These are phyloP conservation scores for Martes martes DNA, from an alignment of 2,113 vertebrate species.

Conservation along the genomic window DNA sequence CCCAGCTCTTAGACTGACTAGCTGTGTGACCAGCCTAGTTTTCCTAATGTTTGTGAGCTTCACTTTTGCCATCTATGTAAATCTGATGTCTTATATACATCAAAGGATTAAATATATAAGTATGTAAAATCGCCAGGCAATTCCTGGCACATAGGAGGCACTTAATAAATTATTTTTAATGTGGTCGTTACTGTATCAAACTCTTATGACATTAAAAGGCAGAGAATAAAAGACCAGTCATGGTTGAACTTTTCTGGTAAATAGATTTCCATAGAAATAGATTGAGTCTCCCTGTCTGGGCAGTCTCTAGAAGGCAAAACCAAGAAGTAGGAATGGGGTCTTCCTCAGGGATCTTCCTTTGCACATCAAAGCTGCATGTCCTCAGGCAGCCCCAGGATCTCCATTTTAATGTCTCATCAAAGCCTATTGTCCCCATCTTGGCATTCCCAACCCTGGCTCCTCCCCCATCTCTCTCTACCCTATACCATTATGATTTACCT, in stretches of 20 bases:
- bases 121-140: background rate
- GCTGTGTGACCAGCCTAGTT: background rate
- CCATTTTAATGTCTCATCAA: background rate
- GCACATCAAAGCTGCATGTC: background rate
- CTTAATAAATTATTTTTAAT: conserved; percentile 25
- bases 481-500: background rate
- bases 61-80: background rate
- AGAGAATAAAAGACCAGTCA: conserved; percentile 21
- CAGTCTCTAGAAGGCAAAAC: conserved; percentile 13
- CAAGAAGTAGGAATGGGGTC: background rate
- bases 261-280: background rate
- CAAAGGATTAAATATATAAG: background rate
- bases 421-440: background rate
- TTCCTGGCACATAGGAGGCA: background rate
- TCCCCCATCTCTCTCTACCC: background rate
- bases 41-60: background rate
- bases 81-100: background rate
- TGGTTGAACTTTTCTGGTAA: conserved; percentile 38
- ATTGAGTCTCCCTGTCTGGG: background rate
- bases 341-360: background rate
- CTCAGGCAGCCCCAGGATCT: background rate
- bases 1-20: background rate
- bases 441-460: background rate
- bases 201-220: conserved; percentile 11
- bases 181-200: background rate